Evolutionary conservation across 1,140 invertebrate species (phyloP).

Genomic region (Lepidostoma basale): DNA sequence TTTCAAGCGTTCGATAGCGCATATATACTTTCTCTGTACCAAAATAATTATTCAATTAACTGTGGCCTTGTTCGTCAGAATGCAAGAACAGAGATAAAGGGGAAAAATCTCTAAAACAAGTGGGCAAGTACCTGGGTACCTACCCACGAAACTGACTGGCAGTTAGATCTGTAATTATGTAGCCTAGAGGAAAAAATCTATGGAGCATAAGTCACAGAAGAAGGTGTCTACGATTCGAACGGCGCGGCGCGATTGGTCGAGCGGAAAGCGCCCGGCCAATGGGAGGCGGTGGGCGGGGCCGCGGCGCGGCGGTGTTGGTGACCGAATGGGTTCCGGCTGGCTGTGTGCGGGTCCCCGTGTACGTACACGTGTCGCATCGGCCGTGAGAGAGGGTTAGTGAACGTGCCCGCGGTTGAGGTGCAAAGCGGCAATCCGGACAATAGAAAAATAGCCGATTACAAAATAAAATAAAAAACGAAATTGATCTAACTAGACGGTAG

Average conservation of each 20-base stretch:
- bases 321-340: background rate
- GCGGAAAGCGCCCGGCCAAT: conserved; percentile 36
- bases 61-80: too few relatives aligned
- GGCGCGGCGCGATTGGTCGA: conserved; percentile 36
- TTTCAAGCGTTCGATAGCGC: too few relatives aligned
- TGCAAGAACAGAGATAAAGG: too few relatives aligned
- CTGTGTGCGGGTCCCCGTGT: background rate
- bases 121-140: too few relatives aligned
- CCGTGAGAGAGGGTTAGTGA: background rate
- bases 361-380: conserved; percentile 7
- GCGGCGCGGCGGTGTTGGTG: conserved; percentile 13
- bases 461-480: too few relatives aligned
- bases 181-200: background rate
- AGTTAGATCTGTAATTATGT: conserved; percentile 11
- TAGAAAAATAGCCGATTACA: too few relatives aligned
- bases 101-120: too few relatives aligned
- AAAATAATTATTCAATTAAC: too few relatives aligned
- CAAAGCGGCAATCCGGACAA: background rate
- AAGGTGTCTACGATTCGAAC: conserved; percentile 28
- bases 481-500: too few relatives aligned
- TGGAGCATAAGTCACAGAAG: conserved; percentile 23
- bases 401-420: conserved; percentile 2
- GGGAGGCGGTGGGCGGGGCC: conserved; percentile 28
- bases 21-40: too few relatives aligned
- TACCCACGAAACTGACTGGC: background rate